These are phyloP conservation scores for Bombus breviceps DNA, from an alignment of 1,140 invertebrate genomes.

Conservation along the genomic window DNA sequence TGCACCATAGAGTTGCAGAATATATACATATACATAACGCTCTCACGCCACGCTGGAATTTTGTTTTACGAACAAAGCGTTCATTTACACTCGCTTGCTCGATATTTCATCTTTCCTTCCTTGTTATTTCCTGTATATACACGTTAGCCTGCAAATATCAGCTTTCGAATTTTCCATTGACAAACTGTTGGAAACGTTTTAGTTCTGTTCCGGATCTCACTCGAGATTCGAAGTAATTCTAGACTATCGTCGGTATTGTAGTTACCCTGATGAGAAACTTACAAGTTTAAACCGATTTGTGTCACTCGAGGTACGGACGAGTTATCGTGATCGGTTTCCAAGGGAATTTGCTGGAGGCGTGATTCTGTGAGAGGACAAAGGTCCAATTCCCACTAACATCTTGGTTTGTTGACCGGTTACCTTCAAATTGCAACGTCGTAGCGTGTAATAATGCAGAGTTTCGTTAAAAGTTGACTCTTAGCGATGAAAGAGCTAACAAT, in stretches of 20 bases:
- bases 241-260: background rate
- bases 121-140: background rate
- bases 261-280: background rate
- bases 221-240: background rate
- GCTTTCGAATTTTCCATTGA: background rate
- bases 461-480: no score
- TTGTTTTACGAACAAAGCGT: slow-evolving; percentile 17
- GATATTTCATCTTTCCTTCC: background rate
- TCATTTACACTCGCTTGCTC: background rate
- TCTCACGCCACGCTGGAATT: slow-evolving; percentile 3
- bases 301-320: background rate
- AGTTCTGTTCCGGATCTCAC: background rate
- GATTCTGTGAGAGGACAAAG: background rate
- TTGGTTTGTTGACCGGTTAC: no score
- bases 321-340: background rate
- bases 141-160: background rate
- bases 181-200: no score
- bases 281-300: background rate
- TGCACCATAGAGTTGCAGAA: slow-evolving; percentile 3
- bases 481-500: no score
- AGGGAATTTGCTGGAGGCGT: background rate
- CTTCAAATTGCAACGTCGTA: no score
- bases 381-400: no score
- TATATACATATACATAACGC: slow-evolving; percentile 12
- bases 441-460: no score